phyloP scores from a whole-genome alignment of 1,140 invertebrate species.

The Pogonognathellus flavescens region DNA sequence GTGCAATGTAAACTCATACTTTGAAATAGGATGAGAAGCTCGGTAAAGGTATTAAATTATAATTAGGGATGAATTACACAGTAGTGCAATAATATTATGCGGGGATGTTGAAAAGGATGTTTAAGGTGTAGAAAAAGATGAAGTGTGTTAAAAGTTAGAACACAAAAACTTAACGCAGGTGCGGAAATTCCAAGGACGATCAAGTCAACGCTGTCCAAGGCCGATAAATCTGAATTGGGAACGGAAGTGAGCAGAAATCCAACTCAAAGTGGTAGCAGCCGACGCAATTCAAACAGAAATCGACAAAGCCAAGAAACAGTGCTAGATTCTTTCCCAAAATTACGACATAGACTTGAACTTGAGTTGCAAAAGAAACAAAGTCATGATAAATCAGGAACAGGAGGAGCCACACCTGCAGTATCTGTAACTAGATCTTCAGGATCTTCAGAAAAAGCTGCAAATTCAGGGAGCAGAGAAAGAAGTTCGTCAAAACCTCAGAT shows the following conservation, averaged over 20 bases:
- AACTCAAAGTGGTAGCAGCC: constrained; percentile 5
- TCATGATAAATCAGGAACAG: not conserved
- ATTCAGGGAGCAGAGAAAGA: constrained; percentile 1
- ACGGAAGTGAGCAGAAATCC: constrained; percentile 56
- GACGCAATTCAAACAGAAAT: not conserved
- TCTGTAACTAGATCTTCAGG: not conserved
- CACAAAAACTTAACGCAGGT: constrained; percentile 54
- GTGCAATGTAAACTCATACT: no score
- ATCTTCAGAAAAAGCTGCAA: not conserved
- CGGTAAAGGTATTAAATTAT: not conserved
- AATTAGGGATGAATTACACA: not conserved
- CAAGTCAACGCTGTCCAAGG: constrained; percentile 56
- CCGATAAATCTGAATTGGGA: constrained; percentile 56
- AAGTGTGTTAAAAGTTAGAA: constrained; percentile 36
- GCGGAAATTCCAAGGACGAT: constrained; percentile 59
- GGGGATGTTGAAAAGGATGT: not conserved
- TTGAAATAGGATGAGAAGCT: no score
- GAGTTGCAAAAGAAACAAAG: constrained; percentile 15
- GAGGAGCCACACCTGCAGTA: not conserved
- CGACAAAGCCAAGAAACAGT: constrained; percentile 35
- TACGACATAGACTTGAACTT: constrained; percentile 11
- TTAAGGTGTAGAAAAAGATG: not conserved
- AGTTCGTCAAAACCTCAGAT: not conserved
- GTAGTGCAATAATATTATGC: not conserved
- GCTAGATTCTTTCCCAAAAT: not conserved